These are phyloP conservation scores for Chrysomallon squamiferum DNA, from an alignment of 1,140 invertebrate genomes.

Conservation along the genomic window DNA sequence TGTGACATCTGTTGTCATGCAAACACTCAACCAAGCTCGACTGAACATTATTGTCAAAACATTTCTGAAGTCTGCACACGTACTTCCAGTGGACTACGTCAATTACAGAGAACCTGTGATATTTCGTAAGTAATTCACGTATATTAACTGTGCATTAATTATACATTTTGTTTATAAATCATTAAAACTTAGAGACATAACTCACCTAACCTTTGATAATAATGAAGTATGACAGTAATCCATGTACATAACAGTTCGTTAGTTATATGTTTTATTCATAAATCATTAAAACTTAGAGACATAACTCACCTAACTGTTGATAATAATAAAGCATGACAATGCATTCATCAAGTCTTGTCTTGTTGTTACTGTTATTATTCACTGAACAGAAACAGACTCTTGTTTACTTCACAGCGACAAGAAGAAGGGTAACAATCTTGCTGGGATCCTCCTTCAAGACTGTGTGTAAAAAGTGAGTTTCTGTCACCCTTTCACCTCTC, in stretches of 20 bases:
- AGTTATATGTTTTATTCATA: too few relatives aligned
- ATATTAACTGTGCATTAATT: background rate
- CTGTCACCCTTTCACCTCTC: too few relatives aligned
- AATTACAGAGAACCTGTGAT: slow-evolving; percentile 58
- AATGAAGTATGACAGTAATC: background rate
- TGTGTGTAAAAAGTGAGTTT: slow-evolving; percentile 31
- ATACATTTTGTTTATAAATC: background rate
- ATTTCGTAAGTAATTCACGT: slow-evolving; percentile 41
- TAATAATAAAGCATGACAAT: too few relatives aligned
- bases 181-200: background rate
- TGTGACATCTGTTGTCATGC: slow-evolving; percentile 76
- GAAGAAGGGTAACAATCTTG: slow-evolving; percentile 9
- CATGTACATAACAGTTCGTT: too few relatives aligned
- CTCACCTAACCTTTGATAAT: background rate
- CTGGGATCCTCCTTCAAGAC: slow-evolving; percentile 32
- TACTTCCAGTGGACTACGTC: slow-evolving; percentile 32
- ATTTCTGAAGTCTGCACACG: slow-evolving; percentile 64
- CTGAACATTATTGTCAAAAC: slow-evolving; percentile 73
- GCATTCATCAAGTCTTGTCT: too few relatives aligned
- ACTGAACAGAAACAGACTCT: too few relatives aligned
- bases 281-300: too few relatives aligned
- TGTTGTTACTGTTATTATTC: too few relatives aligned
- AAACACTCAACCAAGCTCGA: slow-evolving; percentile 80
- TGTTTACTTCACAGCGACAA: background rate
- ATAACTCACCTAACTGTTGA: too few relatives aligned